Conservation (phyloP, 2,888 invertebrate genomes). For the Melanotus villosus region DNA sequence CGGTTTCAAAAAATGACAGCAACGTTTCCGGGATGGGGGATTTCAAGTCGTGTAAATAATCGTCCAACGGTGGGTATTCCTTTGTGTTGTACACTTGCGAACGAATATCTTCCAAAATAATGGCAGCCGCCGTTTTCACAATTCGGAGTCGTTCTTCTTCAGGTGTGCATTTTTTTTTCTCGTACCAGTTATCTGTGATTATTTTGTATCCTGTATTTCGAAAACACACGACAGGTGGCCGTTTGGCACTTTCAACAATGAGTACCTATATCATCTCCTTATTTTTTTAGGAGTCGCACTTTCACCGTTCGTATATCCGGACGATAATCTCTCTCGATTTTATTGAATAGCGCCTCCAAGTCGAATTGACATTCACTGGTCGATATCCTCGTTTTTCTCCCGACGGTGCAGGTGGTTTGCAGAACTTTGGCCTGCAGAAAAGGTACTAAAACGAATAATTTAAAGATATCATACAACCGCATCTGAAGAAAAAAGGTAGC, state of each 20-base stretch:
- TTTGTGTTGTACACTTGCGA: not conserved
- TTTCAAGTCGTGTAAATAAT: not conserved
- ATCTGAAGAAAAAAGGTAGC: no score
- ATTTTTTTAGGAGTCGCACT: not conserved
- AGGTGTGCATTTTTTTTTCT: not conserved
- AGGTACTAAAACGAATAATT: no score
- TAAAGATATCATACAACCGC: not conserved
- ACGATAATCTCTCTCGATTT: conserved; percentile 12
- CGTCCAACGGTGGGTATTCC: not conserved
- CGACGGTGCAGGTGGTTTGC: no score
- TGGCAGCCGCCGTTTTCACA: not conserved
- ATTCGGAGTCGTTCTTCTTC: conserved; percentile 16
- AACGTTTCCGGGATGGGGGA: not conserved
- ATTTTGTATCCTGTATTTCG: conserved; percentile 14
- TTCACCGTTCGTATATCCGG: not conserved
- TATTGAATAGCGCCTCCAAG: not conserved
- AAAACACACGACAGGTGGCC: conserved; percentile 17
- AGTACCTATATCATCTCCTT: conserved; percentile 4
- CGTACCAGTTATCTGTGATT: not conserved
- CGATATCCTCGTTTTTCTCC: no score
- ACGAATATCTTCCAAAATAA: not conserved
- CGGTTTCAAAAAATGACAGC: not conserved
- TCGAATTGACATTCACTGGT: conserved; percentile 12
- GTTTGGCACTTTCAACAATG: not conserved
- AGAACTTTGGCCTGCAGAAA: no score